Percentiles rank a stretch among this genome's conserved stretches.
These are phyloP conservation scores for Meloidogyne hapla DNA, from an alignment of 1,140 invertebrate genomes.

Conservation along the genomic window DNA sequence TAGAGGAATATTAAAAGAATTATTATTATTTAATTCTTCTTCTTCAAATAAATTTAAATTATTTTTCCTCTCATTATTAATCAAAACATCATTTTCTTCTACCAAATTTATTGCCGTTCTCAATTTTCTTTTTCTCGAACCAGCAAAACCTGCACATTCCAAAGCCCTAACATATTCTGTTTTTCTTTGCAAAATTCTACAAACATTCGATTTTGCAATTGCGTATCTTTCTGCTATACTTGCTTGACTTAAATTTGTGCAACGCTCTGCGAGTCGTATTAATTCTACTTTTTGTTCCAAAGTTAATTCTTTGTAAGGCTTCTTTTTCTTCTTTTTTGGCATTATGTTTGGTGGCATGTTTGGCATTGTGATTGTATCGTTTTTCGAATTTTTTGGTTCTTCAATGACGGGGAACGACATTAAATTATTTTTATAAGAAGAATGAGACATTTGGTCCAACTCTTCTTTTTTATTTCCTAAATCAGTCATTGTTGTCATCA, in stretches of 20 bases:
- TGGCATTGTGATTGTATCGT: not conserved
- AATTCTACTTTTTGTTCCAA: conserved; percentile 58
- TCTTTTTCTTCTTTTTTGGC: conserved; percentile 47
- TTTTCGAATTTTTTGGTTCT: not conserved
- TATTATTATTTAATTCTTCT: not conserved
- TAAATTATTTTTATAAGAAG: too few relatives aligned
- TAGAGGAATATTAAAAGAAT: not conserved
- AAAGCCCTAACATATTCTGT: conserved; percentile 53
- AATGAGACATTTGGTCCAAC: not conserved
- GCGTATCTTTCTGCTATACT: conserved; percentile 56
- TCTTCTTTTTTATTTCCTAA: not conserved
- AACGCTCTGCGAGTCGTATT: conserved; percentile 55
- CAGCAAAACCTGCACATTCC: conserved; percentile 55
- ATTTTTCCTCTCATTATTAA: not conserved
- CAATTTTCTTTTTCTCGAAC: conserved; percentile 53
- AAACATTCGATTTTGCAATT: conserved; percentile 61
- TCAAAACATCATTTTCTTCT: not conserved
- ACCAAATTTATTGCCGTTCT: conserved; percentile 21
- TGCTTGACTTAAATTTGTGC: conserved; percentile 55
- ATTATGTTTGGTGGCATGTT: not conserved
- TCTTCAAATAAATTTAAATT: not conserved
- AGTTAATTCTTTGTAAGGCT: conserved; percentile 61
- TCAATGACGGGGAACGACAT: not conserved
- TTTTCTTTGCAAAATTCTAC: conserved; percentile 58
- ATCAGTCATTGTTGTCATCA: not conserved